Evolutionary conservation across 2,888 invertebrate species (phyloP), one percentile per base, ranked within the genome.

Genomic region (Sarcophaga subvicina): DNA sequence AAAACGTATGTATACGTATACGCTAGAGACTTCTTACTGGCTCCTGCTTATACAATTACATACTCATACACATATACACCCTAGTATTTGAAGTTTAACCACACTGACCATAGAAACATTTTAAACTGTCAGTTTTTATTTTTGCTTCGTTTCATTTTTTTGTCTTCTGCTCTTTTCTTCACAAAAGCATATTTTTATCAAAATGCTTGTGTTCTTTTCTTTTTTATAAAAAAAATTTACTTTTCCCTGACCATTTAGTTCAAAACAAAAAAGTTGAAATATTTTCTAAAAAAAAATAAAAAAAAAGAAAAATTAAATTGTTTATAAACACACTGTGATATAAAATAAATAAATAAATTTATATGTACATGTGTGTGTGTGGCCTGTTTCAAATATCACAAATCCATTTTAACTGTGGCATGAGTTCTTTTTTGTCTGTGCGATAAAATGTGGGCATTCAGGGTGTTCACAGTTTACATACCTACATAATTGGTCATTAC

Each of bases 111-210:
- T 81, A 81, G 37, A 54, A 87, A 17, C 76, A 87, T 84, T 87
- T 87, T 84, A 87, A 84, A 49, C 84, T 87, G 84, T 87, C 87
- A 87, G 81, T 82, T 84, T 78, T 81, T 87, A 84, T 83, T 83
- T 83, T 17, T 54, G 54, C 17, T 12, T 54, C 17, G 54, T 54
- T 49, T 54, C 12, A 54, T 8, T 37, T 62, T 62, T 72, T 62
- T 63, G 63, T 73, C 12, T 47, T 73, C 22, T 25, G 17, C 45
- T 49, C 1, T 54, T 62, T 66, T 81, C 27, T 63, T n/a, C 79
- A 75, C 78, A 70, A 73, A 76, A 75, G 80, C 66, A 78, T 66
- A 82, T 82, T 72, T 77, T 66, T 78, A 63, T 45, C 67, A 54
- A 17, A 37, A 54, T 49, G 17, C 10, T 20, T 25, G 17, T 54